phyloP scores from a whole-genome alignment of 2,113 vertebrate species.

The Murina feae region DNA sequence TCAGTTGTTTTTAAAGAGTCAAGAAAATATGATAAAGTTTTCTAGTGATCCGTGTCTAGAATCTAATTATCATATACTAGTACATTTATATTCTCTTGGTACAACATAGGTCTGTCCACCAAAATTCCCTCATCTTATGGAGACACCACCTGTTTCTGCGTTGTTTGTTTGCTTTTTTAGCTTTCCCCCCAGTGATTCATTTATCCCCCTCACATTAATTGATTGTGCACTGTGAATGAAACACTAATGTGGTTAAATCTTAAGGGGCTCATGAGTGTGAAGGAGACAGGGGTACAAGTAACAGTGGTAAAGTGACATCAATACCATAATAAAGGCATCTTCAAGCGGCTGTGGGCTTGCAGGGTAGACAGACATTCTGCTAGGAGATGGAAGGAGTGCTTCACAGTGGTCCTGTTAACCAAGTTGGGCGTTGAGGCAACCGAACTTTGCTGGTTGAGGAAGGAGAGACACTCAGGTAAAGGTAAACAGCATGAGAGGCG shows the following conservation, averaged over 20 bases:
- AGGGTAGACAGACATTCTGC: neutral
- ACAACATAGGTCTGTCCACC: neutral
- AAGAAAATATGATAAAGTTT: neutral
- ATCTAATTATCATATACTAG: neutral
- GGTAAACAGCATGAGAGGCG: neutral
- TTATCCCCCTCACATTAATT: neutral
- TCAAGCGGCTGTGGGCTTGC: neutral
- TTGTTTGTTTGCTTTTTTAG: neutral
- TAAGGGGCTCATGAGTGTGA: neutral
- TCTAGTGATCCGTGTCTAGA: neutral
- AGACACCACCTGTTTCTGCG: neutral
- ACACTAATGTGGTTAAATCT: neutral
- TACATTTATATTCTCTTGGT: neutral
- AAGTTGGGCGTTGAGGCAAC: neutral
- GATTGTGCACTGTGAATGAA: neutral
- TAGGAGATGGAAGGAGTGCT: neutral
- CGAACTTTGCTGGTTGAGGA: neutral
- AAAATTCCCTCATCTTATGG: neutral
- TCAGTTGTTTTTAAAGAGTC: slow-evolving; percentile 24
- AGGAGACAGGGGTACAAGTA: neutral
- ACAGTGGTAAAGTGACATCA: neutral
- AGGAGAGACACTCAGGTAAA: neutral
- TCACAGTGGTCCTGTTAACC: neutral
- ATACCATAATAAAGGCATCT: neutral
- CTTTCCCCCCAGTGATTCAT: neutral